Evolutionary conservation across 2,888 invertebrate species (phyloP).

Genomic region (Leptopilina drosophilae): DNA sequence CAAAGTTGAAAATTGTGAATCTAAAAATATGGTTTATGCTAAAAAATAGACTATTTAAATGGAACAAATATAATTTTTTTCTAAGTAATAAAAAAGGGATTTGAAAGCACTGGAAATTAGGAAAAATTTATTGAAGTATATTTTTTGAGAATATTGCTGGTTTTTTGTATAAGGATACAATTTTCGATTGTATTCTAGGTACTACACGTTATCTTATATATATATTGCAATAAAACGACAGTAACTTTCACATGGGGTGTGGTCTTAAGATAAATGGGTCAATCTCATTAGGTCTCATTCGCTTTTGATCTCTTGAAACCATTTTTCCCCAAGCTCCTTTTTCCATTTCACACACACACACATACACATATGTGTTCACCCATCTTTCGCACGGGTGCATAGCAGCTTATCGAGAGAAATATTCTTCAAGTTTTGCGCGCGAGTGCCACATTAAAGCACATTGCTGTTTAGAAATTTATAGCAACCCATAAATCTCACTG

Average conservation of each 20-base stretch:
- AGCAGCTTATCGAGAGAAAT: conserved; percentile 20
- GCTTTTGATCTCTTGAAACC: conserved; percentile 35
- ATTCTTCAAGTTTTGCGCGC: not conserved
- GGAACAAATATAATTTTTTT: no score
- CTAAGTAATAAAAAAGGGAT: no score
- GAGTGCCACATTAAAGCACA: conserved; percentile 28
- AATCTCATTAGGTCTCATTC: conserved; percentile 29
- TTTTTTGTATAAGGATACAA: not conserved
- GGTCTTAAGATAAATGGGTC: conserved; percentile 33
- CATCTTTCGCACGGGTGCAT: not conserved
- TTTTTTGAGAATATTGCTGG: no score
- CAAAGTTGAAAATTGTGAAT: no score
- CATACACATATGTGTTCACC: not conserved
- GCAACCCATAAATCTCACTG: conserved; percentile 18
- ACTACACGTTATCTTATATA: conserved; percentile 4
- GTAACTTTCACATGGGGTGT: conserved; percentile 5
- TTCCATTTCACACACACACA: conserved; percentile 12
- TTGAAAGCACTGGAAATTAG: no score
- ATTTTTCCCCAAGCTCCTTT: conserved; percentile 26
- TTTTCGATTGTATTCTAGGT: conserved; percentile 1
- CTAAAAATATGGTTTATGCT: no score
- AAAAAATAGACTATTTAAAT: no score
- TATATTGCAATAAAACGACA: conserved; percentile 15
- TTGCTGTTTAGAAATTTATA: conserved; percentile 33
- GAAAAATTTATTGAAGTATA: not conserved